phyloP scores from a whole-genome alignment of 2,888 invertebrate genomes.

The Gymnoscelis rufifasciata region DNA sequence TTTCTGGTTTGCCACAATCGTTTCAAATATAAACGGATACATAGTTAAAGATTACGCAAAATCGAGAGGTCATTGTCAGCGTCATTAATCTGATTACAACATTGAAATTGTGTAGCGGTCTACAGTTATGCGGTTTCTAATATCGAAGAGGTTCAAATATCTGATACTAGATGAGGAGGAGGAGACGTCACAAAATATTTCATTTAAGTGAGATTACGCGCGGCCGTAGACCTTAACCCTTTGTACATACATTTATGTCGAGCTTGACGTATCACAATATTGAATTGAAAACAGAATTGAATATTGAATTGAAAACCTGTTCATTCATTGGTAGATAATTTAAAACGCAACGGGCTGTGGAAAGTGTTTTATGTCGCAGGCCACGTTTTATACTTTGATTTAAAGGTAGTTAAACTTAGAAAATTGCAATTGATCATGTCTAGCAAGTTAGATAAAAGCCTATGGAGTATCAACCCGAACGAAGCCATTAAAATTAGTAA shows the following conservation, averaged over 20 bases:
- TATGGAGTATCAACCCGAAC: background rate
- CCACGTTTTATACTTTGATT: background rate
- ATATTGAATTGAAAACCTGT: constrained; percentile 11
- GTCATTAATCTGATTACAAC: background rate
- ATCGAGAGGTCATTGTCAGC: background rate
- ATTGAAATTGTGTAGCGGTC: too few species aligned
- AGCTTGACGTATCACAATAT: constrained; percentile 6
- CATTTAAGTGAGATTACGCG: constrained; percentile 5
- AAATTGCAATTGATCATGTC: background rate
- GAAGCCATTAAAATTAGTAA: too few species aligned
- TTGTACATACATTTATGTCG: constrained; percentile 5
- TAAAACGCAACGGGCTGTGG: constrained; percentile 4
- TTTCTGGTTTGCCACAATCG: background rate
- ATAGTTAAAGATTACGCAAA: background rate
- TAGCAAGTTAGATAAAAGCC: too few species aligned
- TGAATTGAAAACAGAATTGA: constrained; percentile 4
- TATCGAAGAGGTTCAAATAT: too few species aligned
- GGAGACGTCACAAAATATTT: background rate
- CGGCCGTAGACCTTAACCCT: constrained; percentile 1
- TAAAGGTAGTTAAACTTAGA: background rate
- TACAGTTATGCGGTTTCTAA: too few species aligned
- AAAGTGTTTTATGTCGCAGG: constrained; percentile 5
- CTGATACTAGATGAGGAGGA: background rate
- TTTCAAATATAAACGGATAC: too few species aligned
- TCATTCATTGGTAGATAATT: constrained; percentile 15